Evolutionary conservation across 1,140 invertebrate genomes (phyloP).

Genomic region (Penaeus chinensis): DNA sequence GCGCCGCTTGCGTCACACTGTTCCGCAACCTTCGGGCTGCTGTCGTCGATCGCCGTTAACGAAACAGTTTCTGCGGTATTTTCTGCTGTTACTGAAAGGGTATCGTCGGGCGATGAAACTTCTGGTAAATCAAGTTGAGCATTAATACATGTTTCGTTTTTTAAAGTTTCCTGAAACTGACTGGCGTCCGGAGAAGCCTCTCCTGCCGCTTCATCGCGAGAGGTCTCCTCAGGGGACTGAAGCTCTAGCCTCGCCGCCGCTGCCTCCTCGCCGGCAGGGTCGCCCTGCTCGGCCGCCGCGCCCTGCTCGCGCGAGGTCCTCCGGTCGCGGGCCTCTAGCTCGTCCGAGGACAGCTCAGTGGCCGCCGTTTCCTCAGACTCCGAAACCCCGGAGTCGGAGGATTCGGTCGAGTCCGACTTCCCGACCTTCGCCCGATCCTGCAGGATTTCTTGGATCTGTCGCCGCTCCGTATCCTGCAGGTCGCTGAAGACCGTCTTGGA

Average conservation of each 20-base stretch:
- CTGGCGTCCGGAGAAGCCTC: background rate
- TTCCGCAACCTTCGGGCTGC: no score
- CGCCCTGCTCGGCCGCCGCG: background rate
- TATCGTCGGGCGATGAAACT: background rate
- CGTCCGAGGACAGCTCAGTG: constrained; percentile 38
- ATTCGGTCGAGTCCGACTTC: constrained; percentile 45
- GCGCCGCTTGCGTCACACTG: no score
- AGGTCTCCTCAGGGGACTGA: background rate
- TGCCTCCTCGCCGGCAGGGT: background rate
- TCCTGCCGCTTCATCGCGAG: background rate
- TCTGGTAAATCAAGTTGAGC: constrained; percentile 31
- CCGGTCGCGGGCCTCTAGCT: constrained; percentile 22
- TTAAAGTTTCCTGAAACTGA: background rate
- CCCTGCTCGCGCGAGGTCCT: background rate
- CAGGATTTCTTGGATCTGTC: constrained; percentile 58
- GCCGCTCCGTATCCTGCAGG: constrained; percentile 48
- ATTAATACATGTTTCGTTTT: constrained; percentile 3
- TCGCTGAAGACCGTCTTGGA: constrained; percentile 52
- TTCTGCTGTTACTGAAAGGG: background rate
- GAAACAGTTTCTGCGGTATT: constrained; percentile 1
- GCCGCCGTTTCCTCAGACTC: constrained; percentile 55
- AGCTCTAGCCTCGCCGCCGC: background rate
- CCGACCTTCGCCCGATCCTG: constrained; percentile 22
- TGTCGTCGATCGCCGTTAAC: background rate
- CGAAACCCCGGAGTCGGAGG: constrained; percentile 54